phyloP scores from a whole-genome alignment of 2,888 invertebrate species.

The Axea sp. region DNA sequence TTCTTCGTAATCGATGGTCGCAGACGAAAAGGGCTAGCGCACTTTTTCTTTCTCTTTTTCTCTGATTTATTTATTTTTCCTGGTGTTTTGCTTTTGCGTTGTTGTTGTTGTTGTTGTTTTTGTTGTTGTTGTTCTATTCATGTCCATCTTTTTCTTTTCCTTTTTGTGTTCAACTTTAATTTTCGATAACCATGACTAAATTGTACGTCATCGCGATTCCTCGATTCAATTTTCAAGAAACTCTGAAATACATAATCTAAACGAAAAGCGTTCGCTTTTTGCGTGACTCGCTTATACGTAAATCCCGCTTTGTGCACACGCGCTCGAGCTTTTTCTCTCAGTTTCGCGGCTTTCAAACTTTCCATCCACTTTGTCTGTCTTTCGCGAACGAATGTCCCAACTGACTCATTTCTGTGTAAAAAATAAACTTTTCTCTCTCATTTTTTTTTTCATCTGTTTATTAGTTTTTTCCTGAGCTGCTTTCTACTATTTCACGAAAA shows the following conservation, averaged over 20 bases:
- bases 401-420: conserved; percentile 12
- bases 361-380: conserved; percentile 31
- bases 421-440: too few species aligned
- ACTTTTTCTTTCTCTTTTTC: not conserved
- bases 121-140: not conserved
- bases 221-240: conserved; percentile 53
- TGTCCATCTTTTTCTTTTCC: not conserved
- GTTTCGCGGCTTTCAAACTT: conserved; percentile 35
- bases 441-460: too few species aligned
- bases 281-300: conserved; percentile 38
- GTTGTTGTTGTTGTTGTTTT: not conserved
- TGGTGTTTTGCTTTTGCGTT: not conserved
- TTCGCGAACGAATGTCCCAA: conserved; percentile 10
- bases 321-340: conserved; percentile 23
- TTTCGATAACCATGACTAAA: conserved; percentile 48
- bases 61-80: not conserved
- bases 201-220: conserved; percentile 30
- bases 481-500: too few species aligned
- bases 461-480: too few species aligned
- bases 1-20: conserved; percentile 24
- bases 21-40: not conserved
- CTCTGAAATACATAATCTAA: conserved; percentile 55
- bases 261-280: conserved; percentile 52
- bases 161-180: conserved; percentile 19
- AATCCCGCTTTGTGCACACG: conserved; percentile 40